Percentiles rank a stretch among this genome's conserved stretches.
Evolutionary conservation across 2,797 vertebrate species (phyloP).

Genomic region (Leuciscus waleckii): DNA sequence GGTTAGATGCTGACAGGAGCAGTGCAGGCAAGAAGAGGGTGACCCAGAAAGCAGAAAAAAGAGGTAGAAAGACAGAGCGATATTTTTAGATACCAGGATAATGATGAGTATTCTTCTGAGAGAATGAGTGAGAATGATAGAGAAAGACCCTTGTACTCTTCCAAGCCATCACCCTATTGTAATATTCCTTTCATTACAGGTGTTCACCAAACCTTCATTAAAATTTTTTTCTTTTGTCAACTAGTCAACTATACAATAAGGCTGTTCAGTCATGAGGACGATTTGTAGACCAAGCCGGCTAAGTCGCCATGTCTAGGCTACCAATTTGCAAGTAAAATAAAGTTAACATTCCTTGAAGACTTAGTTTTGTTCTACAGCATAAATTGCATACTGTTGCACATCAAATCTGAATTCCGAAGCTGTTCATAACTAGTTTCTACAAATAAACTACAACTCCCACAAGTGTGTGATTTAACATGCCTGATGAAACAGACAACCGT

Average conservation of each 20-base stretch:
- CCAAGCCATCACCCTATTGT: not conserved
- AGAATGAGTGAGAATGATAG: conserved; percentile 36
- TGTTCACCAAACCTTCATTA: not conserved
- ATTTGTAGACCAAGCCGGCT: not conserved
- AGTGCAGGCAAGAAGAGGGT: conserved; percentile 68
- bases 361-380: not conserved
- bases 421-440: not conserved
- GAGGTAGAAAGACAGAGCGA: conserved; percentile 69
- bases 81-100: conserved; percentile 82
- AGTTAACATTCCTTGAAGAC: not conserved
- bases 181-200: not conserved
- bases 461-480: not conserved
- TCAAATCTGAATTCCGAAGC: not conserved
- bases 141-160: conserved; percentile 5
- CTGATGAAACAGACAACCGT: not conserved
- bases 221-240: not conserved
- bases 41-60: conserved; percentile 77
- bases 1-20: conserved; percentile 70
- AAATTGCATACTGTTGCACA: not conserved
- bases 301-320: not conserved
- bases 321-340: not conserved
- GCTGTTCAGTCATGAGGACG: not conserved
- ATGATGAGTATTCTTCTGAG: conserved; percentile 70
- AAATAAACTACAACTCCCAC: not conserved
- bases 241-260: not conserved